phyloP scores from a whole-genome alignment of 2,888 invertebrate genomes.

The Iselma pallidipennis region DNA sequence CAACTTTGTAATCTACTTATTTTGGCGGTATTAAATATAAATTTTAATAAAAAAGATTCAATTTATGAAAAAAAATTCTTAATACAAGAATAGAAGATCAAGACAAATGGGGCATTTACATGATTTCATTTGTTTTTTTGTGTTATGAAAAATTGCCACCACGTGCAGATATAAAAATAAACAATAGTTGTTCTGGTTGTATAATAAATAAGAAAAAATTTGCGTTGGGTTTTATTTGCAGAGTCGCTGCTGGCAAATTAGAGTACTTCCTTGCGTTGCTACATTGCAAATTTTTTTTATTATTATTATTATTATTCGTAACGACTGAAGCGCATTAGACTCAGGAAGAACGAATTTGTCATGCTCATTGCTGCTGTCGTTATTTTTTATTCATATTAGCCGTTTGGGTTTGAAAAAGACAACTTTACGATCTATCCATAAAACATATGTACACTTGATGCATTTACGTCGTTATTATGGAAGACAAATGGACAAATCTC shows the following conservation, averaged over 20 bases:
- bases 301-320: not conserved
- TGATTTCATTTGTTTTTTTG: no score
- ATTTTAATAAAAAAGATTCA: no score
- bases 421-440: no score
- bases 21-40: no score
- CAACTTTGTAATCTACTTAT: slow-evolving; percentile 9
- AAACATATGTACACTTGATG: no score
- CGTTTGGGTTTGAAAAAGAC: no score
- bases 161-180: not conserved
- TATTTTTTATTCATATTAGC: not conserved
- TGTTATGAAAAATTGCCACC: no score
- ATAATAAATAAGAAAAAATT: not conserved
- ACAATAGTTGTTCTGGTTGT: not conserved
- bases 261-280: not conserved
- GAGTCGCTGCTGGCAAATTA: not conserved
- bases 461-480: no score
- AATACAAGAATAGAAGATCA: no score
- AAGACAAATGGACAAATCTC: no score
- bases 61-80: no score
- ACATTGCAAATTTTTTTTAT: not conserved
- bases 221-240: not conserved
- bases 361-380: not conserved
- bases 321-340: not conserved
- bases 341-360: not conserved
- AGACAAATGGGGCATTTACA: not conserved